Evolutionary conservation across 2,113 vertebrate genomes (phyloP).

Genomic region (Rafetus swinhoei): DNA sequence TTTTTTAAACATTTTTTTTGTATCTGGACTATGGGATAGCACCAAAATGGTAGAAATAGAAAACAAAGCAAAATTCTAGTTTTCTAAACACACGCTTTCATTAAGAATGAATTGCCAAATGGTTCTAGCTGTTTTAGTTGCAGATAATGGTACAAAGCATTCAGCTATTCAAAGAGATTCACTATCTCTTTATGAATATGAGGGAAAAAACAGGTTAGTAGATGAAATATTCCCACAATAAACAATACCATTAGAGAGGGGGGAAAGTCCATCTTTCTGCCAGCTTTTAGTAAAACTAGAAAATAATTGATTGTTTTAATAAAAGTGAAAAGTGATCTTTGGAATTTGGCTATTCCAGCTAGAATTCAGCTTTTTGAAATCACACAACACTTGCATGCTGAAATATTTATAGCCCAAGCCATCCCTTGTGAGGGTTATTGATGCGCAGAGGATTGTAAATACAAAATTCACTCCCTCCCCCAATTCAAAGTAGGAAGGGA

Average conservation of each 20-base stretch:
- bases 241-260: not conserved
- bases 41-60: not conserved
- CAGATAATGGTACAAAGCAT: not conserved
- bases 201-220: not conserved
- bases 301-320: not conserved
- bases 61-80: slow-evolving; percentile 12
- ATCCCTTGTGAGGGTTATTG: not conserved
- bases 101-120: slow-evolving; percentile 32
- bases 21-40: not conserved
- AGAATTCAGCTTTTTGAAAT: not conserved
- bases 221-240: slow-evolving; percentile 3
- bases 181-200: not conserved
- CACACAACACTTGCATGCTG: not conserved
- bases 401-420: not conserved
- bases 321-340: not conserved
- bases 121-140: slow-evolving; percentile 13
- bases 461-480: not conserved
- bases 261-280: not conserved
- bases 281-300: not conserved
- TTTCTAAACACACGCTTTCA: slow-evolving; percentile 26
- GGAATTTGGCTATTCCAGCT: not conserved
- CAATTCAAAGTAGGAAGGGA: not conserved
- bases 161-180: slow-evolving; percentile 3
- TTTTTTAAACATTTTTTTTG: not conserved
- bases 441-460: not conserved